Base-by-base conservation (phyloP, 2,888 invertebrate species). In the Diaprepes abbreviatus region DNA sequence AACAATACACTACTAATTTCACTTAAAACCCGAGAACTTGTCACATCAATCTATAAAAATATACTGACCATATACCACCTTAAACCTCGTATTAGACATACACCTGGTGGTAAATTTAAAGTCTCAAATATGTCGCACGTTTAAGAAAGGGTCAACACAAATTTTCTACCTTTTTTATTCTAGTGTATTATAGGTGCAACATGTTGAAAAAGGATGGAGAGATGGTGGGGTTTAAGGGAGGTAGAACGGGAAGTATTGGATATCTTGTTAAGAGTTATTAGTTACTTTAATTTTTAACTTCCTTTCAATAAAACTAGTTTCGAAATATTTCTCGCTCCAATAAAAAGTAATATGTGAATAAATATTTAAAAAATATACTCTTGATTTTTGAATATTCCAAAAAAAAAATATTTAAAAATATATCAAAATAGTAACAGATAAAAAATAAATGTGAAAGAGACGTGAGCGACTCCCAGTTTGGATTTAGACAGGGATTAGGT, bases 61-160 rank as follows among this genome's bases (percentile, higher is more conserved):
- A 17, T 16, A 71, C 71, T 71, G 71, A 64, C 68, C 65, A 66
- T 54, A 14, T 6, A 17, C 16, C 65, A 52, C 45, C 58, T 52
- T 71, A 63, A 60, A 68, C 24, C 58, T 21, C 21, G 36, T 38
- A 33, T 48, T 24, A n/a, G n/a, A n/a, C n/a, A 35, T 43, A 33
- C 72, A 72, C 72, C 69, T 72, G 72, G 71, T 50, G 17, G 36
- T 16, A 24, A 36, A 70, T 33, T 66, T 21, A 54, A 71, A 69
- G 66, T 66, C 66, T 70, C 70, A 28, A 66, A 70, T 70, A 54
- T 73, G 70, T 73, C 67, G 67, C 72, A 73, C 72, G 33, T 72
- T 54, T 54, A 73, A 73, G 72, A 73, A 73, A 73, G 72, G 72
- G 72, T 73, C 72, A 73, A 73, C 59, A 45, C 62, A 52, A 45